phyloP scores from a whole-genome alignment of 92 coral and sea anemone species.

The Zoanthus sociatus region DNA sequence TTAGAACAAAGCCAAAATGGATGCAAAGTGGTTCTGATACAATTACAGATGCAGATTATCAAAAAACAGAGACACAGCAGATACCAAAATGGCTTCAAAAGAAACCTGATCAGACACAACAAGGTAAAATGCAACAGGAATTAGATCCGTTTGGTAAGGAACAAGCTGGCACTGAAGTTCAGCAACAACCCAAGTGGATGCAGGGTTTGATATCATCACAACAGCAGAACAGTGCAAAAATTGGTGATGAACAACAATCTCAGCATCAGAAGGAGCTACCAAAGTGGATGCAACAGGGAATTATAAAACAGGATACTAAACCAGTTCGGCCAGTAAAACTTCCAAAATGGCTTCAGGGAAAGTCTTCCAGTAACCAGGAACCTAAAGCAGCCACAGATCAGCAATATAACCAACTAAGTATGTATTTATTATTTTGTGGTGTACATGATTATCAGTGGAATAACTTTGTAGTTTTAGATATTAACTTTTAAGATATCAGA shows the following conservation, averaged over 20 bases:
- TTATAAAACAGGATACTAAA: slow-evolving; percentile 8
- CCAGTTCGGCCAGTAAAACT: slow-evolving; percentile 6
- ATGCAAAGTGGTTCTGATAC: slow-evolving; percentile 49
- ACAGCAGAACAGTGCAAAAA: slow-evolving; percentile 5
- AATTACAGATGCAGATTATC: slow-evolving; percentile 36
- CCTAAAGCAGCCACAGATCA: neutral
- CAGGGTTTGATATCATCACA: neutral
- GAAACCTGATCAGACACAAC: neutral
- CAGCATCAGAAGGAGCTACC: slow-evolving; percentile 58
- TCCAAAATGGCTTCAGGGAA: slow-evolving; percentile 79
- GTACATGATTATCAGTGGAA: neutral
- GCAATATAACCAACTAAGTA: slow-evolving; percentile 33
- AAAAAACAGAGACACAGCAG: slow-evolving; percentile 29
- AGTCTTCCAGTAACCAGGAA: slow-evolving; percentile 16
- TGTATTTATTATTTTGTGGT: neutral
- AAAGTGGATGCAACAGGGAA: slow-evolving; percentile 71
- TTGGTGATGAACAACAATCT: neutral
- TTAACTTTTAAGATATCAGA: too few species aligned
- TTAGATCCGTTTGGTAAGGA: neutral
- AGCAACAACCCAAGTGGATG: slow-evolving; percentile 24
- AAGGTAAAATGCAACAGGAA: neutral
- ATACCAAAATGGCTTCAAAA: slow-evolving; percentile 51
- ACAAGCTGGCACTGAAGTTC: neutral
- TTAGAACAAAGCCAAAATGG: slow-evolving; percentile 50
- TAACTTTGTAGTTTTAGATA: too few species aligned